Conservation (phyloP, 2,113 vertebrate genomes). For the Bucco capensis region DNA sequence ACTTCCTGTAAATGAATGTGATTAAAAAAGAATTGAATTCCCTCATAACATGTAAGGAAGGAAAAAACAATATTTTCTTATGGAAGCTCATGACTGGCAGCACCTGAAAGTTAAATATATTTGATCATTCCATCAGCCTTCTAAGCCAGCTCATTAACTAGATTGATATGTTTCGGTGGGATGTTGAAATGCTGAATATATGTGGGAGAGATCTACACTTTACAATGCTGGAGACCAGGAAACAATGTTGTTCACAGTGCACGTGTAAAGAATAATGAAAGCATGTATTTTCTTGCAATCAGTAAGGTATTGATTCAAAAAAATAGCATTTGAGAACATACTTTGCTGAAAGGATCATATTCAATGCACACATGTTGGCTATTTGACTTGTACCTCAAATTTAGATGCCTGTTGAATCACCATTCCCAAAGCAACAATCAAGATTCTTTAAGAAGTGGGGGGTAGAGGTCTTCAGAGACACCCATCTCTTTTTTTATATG, state of each 20-base stretch:
- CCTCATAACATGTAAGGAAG: not conserved
- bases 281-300: not conserved
- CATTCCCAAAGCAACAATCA: not conserved
- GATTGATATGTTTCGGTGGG: not conserved
- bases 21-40: not conserved
- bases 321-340: not conserved
- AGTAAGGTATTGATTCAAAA: not conserved
- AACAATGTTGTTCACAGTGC: not conserved
- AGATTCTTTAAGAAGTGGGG: not conserved
- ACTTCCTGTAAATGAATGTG: not conserved
- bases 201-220: not conserved
- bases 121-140: not conserved
- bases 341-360: not conserved
- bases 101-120: not conserved
- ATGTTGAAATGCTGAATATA: not conserved
- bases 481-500: not conserved
- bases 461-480: not conserved
- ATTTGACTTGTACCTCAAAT: not conserved
- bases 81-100: not conserved
- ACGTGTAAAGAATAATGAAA: not conserved
- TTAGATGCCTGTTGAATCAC: not conserved
- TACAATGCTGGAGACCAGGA: not conserved
- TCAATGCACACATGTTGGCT: not conserved
- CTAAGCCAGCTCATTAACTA: not conserved
- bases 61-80: not conserved